A percentile compares a stretch with the other conserved stretches of the same genome.
Conservation (phyloP, 30 jellyfish, hydroid and myxozoan genomes). For the Haliclystus octoradiatus region DNA sequence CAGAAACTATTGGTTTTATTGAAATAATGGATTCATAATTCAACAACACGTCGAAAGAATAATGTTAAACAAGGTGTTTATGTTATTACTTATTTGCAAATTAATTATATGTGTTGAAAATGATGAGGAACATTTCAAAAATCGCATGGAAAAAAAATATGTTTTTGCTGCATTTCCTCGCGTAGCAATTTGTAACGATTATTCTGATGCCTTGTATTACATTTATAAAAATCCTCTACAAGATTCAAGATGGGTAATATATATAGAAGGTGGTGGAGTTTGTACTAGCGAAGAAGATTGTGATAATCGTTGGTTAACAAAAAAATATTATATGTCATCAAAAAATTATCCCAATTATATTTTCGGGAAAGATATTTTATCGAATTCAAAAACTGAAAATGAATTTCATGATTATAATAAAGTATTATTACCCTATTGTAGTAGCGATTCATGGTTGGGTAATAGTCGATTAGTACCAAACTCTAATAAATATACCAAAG, state of each 20-base stretch:
- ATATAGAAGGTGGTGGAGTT: constrained; percentile 87
- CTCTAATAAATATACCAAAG: too few species aligned
- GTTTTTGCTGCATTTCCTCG: too few species aligned
- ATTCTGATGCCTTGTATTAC: constrained; percentile 45
- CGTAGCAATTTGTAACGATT: constrained; percentile 77
- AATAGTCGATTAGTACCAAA: too few species aligned
- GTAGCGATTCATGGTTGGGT: constrained; percentile 94
- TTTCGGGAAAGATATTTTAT: constrained; percentile 32
- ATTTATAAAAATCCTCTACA: constrained; percentile 22
- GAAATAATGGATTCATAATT: too few species aligned
- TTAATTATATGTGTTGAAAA: too few species aligned
- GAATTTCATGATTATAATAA: constrained; percentile 27
- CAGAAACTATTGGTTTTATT: too few species aligned
- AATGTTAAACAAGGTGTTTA: too few species aligned
- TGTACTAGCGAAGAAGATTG: constrained; percentile 50
- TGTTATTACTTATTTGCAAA: too few species aligned
- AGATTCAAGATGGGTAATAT: constrained; percentile 61
- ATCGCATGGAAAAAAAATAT: too few species aligned
- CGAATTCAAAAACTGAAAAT: constrained; percentile 9
- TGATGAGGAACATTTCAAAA: too few species aligned
- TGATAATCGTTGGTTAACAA: constrained; percentile 7
- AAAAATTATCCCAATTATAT: constrained; percentile 28
- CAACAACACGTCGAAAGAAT: too few species aligned
- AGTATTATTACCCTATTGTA: constrained; percentile 66
- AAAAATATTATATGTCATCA: constrained; percentile 50